Percentiles rank a stretch among this genome's conserved stretches.
Evolutionary conservation across 2,888 invertebrate species (phyloP).

Genomic region (Mimumesa dahlbomi): DNA sequence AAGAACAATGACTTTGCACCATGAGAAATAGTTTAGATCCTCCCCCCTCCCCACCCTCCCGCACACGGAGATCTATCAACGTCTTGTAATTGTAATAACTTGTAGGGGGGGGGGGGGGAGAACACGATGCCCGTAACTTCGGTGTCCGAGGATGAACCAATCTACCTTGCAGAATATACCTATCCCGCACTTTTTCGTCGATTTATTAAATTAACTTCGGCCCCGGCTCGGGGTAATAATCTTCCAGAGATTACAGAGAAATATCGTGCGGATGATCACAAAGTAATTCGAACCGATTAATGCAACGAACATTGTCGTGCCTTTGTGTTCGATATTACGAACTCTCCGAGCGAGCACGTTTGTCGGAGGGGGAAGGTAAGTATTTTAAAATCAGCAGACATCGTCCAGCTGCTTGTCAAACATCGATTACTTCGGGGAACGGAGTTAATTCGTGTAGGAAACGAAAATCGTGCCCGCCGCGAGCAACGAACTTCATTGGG

Average conservation of each 20-base stretch:
- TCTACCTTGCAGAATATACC: too few relatives aligned
- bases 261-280: constrained; percentile 20
- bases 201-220: too few relatives aligned
- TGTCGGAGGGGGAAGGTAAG: constrained; percentile 11
- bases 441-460: not conserved
- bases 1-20: constrained; percentile 32
- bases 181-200: too few relatives aligned
- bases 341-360: constrained; percentile 25
- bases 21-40: constrained; percentile 3
- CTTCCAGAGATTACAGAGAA: not conserved
- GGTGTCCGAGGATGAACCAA: not conserved
- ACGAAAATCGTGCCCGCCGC: constrained; percentile 23
- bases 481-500: constrained; percentile 38
- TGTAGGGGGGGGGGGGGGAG: too few relatives aligned
- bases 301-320: constrained; percentile 18
- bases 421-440: constrained; percentile 29
- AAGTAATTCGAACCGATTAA: constrained; percentile 13
- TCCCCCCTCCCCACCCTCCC: too few relatives aligned
- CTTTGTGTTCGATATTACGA: not conserved
- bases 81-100: constrained; percentile 1
- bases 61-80: not conserved
- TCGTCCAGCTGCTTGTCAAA: constrained; percentile 17
- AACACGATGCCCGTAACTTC: not conserved
- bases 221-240: not conserved
- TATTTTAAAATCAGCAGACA: constrained; percentile 36